Conservation (phyloP, 2,888 invertebrate genomes). For the Hedychridium roseum region DNA sequence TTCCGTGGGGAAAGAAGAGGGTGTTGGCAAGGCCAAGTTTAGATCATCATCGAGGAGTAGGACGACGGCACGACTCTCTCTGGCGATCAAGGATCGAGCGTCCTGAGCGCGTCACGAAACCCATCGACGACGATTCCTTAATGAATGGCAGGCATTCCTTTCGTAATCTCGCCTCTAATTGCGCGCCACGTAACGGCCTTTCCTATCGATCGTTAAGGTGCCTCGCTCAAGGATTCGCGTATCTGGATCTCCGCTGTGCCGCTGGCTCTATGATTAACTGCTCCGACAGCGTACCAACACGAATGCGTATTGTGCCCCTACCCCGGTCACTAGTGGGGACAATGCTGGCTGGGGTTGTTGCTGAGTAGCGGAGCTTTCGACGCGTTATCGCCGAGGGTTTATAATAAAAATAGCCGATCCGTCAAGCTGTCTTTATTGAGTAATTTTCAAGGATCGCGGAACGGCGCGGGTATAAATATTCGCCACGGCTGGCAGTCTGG, state of each 20-base stretch:
- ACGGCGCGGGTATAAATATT: too few species aligned
- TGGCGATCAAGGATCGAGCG: background rate
- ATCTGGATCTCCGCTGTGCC: conserved; percentile 25
- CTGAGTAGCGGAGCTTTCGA: too few species aligned
- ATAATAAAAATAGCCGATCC: too few species aligned
- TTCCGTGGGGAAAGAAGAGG: conserved; percentile 11
- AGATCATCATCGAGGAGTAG: conserved; percentile 52
- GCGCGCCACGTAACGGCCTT: conserved; percentile 29
- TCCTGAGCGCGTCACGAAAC: conserved; percentile 7
- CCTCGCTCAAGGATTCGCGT: conserved; percentile 33
- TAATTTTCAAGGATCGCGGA: too few species aligned
- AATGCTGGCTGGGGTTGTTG: too few species aligned
- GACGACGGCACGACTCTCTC: conserved; percentile 5
- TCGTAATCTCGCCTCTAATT: conserved; percentile 36
- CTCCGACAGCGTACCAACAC: conserved; percentile 32
- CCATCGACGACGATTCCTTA: too few species aligned
- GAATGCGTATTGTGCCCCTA: too few species aligned
- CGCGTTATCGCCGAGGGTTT: too few species aligned
- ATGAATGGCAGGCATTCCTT: conserved; percentile 38
- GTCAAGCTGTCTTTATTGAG: too few species aligned
- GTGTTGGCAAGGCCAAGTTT: conserved; percentile 56
- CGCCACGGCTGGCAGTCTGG: too few species aligned
- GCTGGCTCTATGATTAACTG: conserved; percentile 27
- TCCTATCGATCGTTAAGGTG: conserved; percentile 38
- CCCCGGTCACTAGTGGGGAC: too few species aligned